Conservation (phyloP, 2,113 vertebrate genomes). For the Alectura lathami region DNA sequence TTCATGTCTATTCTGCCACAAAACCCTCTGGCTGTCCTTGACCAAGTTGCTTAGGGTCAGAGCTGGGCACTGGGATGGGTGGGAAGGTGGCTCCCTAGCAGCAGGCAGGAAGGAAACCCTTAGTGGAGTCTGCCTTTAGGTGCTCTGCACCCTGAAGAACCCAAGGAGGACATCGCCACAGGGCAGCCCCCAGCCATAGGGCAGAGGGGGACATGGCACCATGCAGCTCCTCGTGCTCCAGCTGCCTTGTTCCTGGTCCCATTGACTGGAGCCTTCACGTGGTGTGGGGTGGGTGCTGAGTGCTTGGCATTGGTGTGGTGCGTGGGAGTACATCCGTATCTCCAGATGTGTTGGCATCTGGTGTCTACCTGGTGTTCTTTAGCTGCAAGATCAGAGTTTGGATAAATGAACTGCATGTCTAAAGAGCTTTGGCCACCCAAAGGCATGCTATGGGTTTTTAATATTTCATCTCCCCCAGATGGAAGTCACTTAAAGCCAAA, state of each 20-base stretch:
- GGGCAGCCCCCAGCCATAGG: neutral
- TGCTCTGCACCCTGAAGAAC: fast-evolving
- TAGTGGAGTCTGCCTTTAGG: fast-evolving
- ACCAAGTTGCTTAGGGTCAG: fast-evolving
- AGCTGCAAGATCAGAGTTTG: neutral
- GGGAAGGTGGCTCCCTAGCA: neutral
- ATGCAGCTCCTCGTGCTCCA: fast-evolving
- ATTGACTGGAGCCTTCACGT: neutral
- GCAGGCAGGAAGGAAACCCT: neutral
- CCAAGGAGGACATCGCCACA: neutral
- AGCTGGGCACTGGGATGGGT: neutral
- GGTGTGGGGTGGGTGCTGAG: fast-evolving
- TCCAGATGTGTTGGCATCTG: fast-evolving
- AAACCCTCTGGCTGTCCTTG: neutral
- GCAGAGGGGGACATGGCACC: neutral
- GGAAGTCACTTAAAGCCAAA: neutral
- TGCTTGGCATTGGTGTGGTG: neutral
- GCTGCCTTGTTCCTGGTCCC: neutral
- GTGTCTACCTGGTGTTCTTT: neutral
- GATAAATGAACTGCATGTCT: neutral
- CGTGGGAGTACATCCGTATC: fast-evolving
- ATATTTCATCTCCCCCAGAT: neutral
- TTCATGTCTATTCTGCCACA: neutral
- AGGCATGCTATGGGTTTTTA: neutral
- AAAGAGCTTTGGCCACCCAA: neutral